Conservation (phyloP, 2,888 invertebrate genomes). For the Cheilosia pagana region DNA sequence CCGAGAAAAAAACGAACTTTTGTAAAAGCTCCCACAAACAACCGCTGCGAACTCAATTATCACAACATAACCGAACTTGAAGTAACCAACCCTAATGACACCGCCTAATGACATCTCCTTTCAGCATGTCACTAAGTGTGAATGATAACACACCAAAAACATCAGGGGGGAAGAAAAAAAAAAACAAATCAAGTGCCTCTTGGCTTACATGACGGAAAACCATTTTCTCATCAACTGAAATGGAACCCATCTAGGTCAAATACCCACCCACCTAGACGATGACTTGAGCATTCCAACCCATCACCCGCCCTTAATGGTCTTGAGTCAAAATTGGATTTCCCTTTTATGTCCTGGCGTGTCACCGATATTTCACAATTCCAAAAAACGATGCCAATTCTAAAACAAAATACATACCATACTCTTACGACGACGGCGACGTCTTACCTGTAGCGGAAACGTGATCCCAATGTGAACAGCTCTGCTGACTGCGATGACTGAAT, state of each 20-base stretch:
- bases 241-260: constrained; percentile 46
- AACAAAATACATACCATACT: constrained; percentile 9
- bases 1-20: too few relatives aligned
- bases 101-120: constrained; percentile 26
- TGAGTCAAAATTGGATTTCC: constrained; percentile 56
- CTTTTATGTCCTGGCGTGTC: constrained; percentile 39
- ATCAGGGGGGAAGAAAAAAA: background rate
- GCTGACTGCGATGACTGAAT: constrained; percentile 85
- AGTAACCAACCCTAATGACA: constrained; percentile 10
- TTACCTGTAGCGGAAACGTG: constrained; percentile 91
- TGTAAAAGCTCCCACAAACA: constrained; percentile 28
- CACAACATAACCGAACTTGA: constrained; percentile 17
- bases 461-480: constrained; percentile 91
- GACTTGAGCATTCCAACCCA: constrained; percentile 14
- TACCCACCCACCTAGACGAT: constrained; percentile 19
- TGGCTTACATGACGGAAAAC: constrained; percentile 21
- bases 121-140: constrained; percentile 16
- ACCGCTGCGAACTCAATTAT: constrained; percentile 39
- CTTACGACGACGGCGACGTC: constrained; percentile 47
- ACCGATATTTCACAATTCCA: constrained; percentile 38
- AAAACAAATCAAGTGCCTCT: constrained; percentile 20
- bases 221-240: constrained; percentile 40
- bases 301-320: constrained; percentile 7
- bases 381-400: constrained; percentile 30
- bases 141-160: constrained; percentile 33